Base-by-base conservation (phyloP, 1,140 invertebrate genomes). In the Orussus abietinus region DNA sequence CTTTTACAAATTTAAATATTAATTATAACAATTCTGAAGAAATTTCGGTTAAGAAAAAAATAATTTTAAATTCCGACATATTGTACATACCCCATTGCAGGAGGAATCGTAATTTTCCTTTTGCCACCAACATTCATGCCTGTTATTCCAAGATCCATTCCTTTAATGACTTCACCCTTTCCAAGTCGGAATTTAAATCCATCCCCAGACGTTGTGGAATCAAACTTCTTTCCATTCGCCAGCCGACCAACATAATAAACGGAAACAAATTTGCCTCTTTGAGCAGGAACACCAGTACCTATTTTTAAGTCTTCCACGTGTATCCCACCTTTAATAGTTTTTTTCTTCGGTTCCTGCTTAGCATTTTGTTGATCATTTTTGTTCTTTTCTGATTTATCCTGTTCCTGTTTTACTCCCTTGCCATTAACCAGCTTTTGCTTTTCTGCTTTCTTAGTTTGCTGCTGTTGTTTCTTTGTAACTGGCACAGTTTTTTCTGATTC, bases 41-140 rank as follows among this genome's bases (percentile, higher is more conserved):
- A 34, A 35, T 44, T 15, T 40, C 25, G 4, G 6, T 32, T 39
- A 2, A 28, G 7, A 29, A 18, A n/a, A n/a, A n/a, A n/a, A n/a
- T n/a, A 22, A 42, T 36, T 25, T 45, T 34, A 40, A 51, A n/a
- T n/a, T n/a, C n/a, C n/a, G n/a, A 39, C 22, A 42, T 44, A 38
- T 18, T 37, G 33, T 53, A 81, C 82, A 79, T 81, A 95, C 79
- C 80, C 92, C 79, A 92, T 83, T 17, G 80, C 71, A 38, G 92
- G 79, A 40, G 93, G 93, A 64, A 92, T 85, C 4, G 80, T 81
- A 31, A 97, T 80, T 53, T 79, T 81, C 60, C 93, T 79, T 67
- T 92, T 95, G 37, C 92, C 92, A 18, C 92, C 93, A 55, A 95
- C 84, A 75, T 90, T 94, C 90, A 93, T 92, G 47, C 91, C 92